Evolutionary conservation across 2,797 vertebrate genomes (phyloP), one percentile per base, ranked within the genome.

Genomic region (Hafferia zeledoni): DNA sequence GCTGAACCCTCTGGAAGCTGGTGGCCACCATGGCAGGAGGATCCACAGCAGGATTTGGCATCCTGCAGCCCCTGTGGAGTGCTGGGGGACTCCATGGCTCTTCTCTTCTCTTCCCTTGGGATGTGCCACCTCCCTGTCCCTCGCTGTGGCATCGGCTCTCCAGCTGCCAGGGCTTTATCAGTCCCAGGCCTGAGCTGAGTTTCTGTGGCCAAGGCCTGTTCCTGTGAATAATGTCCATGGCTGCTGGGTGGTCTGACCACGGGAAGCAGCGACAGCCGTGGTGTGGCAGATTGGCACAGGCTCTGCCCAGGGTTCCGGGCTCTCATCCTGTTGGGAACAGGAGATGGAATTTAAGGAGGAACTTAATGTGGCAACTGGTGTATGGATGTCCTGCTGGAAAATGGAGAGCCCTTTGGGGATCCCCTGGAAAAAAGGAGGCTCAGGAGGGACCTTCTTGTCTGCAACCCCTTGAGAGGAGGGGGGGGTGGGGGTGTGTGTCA

Each of bases 401-500:
- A 33, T 0, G 11, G 25, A 30, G 41, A 79, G 11, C 5, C 7
- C 18, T 74, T 57, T 18, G n/a, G 43, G 71, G 10, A 33, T n/a
- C 27, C 10, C 14, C 47, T 37, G 63, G 69, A 50, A 63, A 0
- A 43, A 19, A 89, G 63, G 63, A 43, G 55, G 23, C 19, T 49
- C 31, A 14, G 55, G 30, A 7, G 30, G 33, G 1, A 2, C 17
- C 25, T 30, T 17, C 1, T 50, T 27, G 65, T 60, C 49, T 16
- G 41, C 59, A 57, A 0, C 4, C 39, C 53, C 69, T 60, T 67
- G 68, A 1, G 10, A 27, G 41, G 61, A 68, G 61, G 24, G 25
- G 47, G 7, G n/a, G 71, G 41, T 8, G 0, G 1, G 17, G 25
- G 33, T n/a, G 28, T 18, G 19, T 5, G 2, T 37, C 0, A 0